These are phyloP conservation scores for Zaprionus lineosus DNA, from an alignment of 2,888 invertebrate genomes.

Conservation along the genomic window DNA sequence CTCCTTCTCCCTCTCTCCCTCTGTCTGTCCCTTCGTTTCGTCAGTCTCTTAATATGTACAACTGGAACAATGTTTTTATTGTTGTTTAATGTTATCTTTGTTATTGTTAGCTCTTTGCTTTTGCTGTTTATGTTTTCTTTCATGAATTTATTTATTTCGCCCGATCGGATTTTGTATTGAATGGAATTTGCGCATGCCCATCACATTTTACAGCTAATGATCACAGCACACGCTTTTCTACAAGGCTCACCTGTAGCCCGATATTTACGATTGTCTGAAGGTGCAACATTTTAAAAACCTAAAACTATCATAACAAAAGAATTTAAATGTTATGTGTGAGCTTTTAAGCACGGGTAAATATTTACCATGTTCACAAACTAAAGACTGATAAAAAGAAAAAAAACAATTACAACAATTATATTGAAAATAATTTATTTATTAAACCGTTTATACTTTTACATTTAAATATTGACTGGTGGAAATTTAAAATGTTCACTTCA, in stretches of 20 bases:
- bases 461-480: too few relatives aligned
- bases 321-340: too few relatives aligned
- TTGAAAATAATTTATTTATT: too few relatives aligned
- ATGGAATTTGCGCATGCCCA: conserved; percentile 48
- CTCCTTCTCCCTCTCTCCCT: conserved; percentile 1
- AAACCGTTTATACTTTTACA: too few relatives aligned
- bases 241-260: conserved; percentile 24
- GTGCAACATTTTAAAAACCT: too few relatives aligned
- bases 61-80: conserved; percentile 57
- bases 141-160: conserved; percentile 10
- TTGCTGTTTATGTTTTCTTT: conserved; percentile 22
- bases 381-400: too few relatives aligned
- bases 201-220: conserved; percentile 38
- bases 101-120: too few relatives aligned
- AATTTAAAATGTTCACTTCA: too few relatives aligned
- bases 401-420: too few relatives aligned
- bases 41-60: conserved; percentile 6
- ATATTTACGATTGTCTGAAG: conserved; percentile 35
- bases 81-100: conserved; percentile 38
- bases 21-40: conserved; percentile 3
- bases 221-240: conserved; percentile 49
- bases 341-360: too few relatives aligned
- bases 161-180: conserved; percentile 26
- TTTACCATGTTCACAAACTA: too few relatives aligned
- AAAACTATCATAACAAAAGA: too few relatives aligned